Evolutionary conservation across 2,888 invertebrate species (phyloP).

Genomic region (Aleiodes alternator): DNA sequence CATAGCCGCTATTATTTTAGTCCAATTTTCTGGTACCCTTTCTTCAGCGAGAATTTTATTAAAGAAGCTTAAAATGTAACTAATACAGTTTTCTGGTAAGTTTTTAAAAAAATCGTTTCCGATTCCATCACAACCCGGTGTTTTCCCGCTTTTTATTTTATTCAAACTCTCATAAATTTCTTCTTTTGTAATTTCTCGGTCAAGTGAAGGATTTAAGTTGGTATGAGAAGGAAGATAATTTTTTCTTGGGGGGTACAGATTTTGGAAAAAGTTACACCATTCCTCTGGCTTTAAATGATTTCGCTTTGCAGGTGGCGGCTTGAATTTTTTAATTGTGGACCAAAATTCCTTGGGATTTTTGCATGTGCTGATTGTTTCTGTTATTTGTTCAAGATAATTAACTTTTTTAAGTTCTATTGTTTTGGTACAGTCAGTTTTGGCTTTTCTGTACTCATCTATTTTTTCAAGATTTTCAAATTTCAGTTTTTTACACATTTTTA

Average conservation of each 20-base stretch:
- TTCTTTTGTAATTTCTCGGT: not conserved
- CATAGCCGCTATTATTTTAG: too few species aligned
- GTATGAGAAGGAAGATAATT: not conserved
- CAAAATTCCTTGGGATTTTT: not conserved
- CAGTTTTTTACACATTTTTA: too few species aligned
- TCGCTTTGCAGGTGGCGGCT: not conserved
- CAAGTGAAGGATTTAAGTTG: not conserved
- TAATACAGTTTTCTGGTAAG: not conserved
- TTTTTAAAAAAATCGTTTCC: constrained; percentile 1
- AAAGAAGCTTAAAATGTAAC: not conserved
- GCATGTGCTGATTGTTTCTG: not conserved
- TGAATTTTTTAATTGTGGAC: not conserved
- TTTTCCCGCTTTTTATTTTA: not conserved
- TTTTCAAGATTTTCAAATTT: too few species aligned
- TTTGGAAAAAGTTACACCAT: not conserved
- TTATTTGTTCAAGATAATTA: not conserved
- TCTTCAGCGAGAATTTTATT: not conserved
- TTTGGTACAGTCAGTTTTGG: too few species aligned
- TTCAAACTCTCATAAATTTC: not conserved
- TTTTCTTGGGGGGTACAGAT: not conserved
- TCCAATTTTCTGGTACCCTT: too few species aligned
- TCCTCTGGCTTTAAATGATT: not conserved
- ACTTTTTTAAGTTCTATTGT: too few species aligned
- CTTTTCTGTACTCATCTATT: too few species aligned
- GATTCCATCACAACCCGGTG: not conserved